Base-by-base conservation (phyloP, 2,888 invertebrate species). In the Aricia artaxerxes region DNA sequence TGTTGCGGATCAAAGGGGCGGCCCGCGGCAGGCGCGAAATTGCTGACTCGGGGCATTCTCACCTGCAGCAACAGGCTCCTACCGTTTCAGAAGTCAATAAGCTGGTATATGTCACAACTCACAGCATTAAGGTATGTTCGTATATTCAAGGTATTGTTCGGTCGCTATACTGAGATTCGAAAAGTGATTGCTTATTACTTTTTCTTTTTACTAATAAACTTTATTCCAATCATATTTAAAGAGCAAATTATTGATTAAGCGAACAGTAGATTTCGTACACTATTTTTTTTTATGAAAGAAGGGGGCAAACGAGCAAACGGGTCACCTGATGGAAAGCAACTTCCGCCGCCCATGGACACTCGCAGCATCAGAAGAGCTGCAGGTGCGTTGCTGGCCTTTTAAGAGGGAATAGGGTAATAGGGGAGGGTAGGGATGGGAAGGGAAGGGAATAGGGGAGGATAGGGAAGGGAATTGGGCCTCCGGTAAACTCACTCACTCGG, bases 21-120 rank as follows among this genome's bases (percentile, higher is more conserved):
- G 31, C 31, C 11, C 11, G 31, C 24, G 64, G 31, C 31, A 31
- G 31, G 31, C 24, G 64, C 31, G 64, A 31, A 31, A 64, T 64
- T 24, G 64, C 64, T 24, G 9, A 64, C 61, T 64, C 31, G 64
- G 11, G 64, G 64, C 64, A 64, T 64, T 64, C 64, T 64, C 64
- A 64, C 64, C 64, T 64, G 64, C 3, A 64, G 64, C 64, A 64
- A 64, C 64, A 31, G 11, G 64, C 64, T 31, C 1, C 61, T 61
- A 24, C 4, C 31, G 31, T 64, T 64, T 61, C 24, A 64, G 3
- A 64, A 31, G 64, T n/a, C n/a, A n/a, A n/a, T n/a, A n/a, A n/a
- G n/a, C n/a, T n/a, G n/a, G n/a, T 24, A 24, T 24, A 24, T 24
- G 57, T 57, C 57, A 57, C 13, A 57, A 16, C 16, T 57, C 57